Base-by-base conservation (phyloP, 30 jellyfish, hydroid and myxozoan genomes). In the Pseudorhiza aurosa region DNA sequence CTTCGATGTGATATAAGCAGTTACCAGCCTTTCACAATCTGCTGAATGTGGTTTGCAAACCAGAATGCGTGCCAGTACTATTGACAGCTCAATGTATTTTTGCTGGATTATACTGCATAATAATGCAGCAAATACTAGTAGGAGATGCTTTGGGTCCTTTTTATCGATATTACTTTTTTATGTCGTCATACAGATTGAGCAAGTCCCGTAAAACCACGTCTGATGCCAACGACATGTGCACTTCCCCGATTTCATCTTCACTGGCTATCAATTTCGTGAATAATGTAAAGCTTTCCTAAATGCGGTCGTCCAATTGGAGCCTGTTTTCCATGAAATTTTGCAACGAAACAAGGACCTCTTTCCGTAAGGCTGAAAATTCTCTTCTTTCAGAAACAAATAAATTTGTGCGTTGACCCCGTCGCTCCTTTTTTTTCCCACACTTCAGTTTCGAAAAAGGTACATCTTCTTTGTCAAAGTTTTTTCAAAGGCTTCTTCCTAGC, bases 11-110 rank as follows among this genome's bases (percentile, higher is more conserved):
- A 8, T 42, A 17, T 42, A 42, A 42, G 56, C 17, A 42, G 56
- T 8, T 42, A 42, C 56, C 56, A 42, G 56, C 56, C 56, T 42
- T 42, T 42, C 56, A 17, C 9, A 42, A 42, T 42, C 56, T 42
- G 56, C 56, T 42, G 56, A 42, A 42, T 42, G 56, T 42, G 56
- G 56, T 42, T 42, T 42, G 56, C 56, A 42, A 42, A 42, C 56
- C 17, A 42, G 56, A 42, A 42, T 42, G n/a, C n/a, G n/a, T n/a
- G n/a, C n/a, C n/a, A n/a, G n/a, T n/a, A n/a, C n/a, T n/a, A n/a
- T n/a, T n/a, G 56, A 42, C 56, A 42, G 17, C 56, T 42, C 56
- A 42, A 42, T 42, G 9, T 42, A 42, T 9, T 42, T 42, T 42
- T 42, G 56, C 56, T 17, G 56, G 56, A 42, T 42, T 9, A 17